Conservation (phyloP, 23 tunicate genomes). For the Ascidia mentula region DNA sequence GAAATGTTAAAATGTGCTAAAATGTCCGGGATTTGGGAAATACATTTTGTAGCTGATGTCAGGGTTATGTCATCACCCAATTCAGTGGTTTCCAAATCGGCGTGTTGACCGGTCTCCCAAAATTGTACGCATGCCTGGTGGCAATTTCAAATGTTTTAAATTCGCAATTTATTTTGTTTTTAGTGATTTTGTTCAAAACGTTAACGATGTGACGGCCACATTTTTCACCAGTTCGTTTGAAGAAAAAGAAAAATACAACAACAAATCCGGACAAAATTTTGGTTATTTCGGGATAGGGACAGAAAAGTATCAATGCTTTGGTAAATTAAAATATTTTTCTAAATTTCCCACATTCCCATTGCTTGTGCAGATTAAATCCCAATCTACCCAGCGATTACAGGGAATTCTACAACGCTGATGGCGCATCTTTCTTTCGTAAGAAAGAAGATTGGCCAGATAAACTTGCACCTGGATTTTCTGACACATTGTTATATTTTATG, state of each 20-base stretch:
- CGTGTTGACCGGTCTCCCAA: too few relatives aligned
- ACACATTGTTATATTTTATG: constrained; percentile 18
- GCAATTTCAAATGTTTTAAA: too few relatives aligned
- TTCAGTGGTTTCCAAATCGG: too few relatives aligned
- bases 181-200: constrained; percentile 20
- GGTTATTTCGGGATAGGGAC: constrained; percentile 36
- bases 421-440: background rate
- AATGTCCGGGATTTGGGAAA: too few relatives aligned
- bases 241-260: constrained; percentile 30
- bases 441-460: constrained; percentile 45
- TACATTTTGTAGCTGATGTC: too few relatives aligned
- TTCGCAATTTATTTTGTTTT: too few relatives aligned
- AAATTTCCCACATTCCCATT: too few relatives aligned
- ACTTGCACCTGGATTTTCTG: constrained; percentile 16
- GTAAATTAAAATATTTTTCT: too few relatives aligned
- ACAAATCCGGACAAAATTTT: constrained; percentile 23
- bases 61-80: too few relatives aligned
- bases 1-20: too few relatives aligned
- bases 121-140: too few relatives aligned
- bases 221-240: constrained; percentile 27
- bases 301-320: background rate
- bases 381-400: constrained; percentile 48
- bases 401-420: constrained; percentile 39
- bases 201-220: constrained; percentile 7
- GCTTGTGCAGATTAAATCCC: constrained; percentile 34